These are phyloP conservation scores for Allobates femoralis DNA, from an alignment of 2,797 vertebrate genomes.

Conservation along the genomic window DNA sequence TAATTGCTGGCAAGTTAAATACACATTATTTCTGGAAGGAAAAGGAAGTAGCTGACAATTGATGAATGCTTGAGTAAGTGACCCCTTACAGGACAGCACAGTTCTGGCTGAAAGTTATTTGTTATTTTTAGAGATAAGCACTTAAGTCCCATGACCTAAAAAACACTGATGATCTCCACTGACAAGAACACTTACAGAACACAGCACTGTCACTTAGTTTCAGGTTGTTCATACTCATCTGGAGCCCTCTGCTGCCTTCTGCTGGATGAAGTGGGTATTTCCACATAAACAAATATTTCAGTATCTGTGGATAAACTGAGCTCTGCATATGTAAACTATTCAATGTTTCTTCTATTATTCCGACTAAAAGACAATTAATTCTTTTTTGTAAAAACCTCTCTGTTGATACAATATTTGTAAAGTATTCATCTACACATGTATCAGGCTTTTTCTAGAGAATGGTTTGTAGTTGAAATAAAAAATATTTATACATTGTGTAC, in stretches of 20 bases:
- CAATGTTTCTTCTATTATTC: neutral
- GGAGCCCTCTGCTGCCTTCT: slow-evolving; percentile 1
- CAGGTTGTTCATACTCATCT: neutral
- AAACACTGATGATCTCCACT: neutral
- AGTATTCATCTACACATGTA: neutral
- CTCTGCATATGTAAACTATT: neutral
- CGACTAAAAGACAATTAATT: neutral
- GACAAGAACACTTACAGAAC: neutral
- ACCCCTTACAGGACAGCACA: neutral
- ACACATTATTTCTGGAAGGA: neutral
- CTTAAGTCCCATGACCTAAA: slow-evolving; percentile 31
- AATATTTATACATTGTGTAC: neutral
- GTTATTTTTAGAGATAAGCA: slow-evolving; percentile 27
- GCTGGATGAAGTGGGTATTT: slow-evolving; percentile 8
- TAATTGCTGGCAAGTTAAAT: neutral
- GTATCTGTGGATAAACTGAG: neutral
- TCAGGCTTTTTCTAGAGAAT: neutral
- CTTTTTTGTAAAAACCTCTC: slow-evolving; percentile 21
- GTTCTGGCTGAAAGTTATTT: neutral
- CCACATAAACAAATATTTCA: neutral
- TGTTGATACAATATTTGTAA: slow-evolving; percentile 15
- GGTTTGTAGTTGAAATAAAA: slow-evolving; percentile 37
- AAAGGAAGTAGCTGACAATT: neutral
- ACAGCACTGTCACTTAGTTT: neutral
- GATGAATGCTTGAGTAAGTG: neutral